Conservation (phyloP, 2,113 vertebrate genomes). For the Hyperopisus bebe region DNA sequence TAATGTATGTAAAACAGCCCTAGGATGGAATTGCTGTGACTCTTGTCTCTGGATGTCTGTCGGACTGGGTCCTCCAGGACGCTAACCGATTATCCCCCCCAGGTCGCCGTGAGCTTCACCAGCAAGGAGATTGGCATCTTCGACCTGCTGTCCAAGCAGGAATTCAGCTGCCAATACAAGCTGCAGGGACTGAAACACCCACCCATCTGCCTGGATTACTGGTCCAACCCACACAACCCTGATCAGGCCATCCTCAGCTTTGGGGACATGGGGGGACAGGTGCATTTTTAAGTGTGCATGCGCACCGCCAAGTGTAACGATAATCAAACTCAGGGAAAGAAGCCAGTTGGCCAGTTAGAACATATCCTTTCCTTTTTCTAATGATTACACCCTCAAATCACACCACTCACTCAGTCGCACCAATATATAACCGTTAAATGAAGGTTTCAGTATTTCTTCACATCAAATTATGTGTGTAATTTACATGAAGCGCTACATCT, state of each 20-base stretch:
- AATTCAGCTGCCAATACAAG: slow-evolving; percentile 65
- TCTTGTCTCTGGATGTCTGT: background rate
- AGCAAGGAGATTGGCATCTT: slow-evolving; percentile 76
- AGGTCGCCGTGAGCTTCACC: slow-evolving; percentile 68
- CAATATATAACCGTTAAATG: background rate
- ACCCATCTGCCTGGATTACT: slow-evolving; percentile 68
- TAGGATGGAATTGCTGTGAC: background rate
- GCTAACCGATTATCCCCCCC: background rate
- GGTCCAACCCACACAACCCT: slow-evolving; percentile 54
- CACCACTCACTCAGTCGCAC: background rate
- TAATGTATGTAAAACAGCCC: background rate
- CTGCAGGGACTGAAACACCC: slow-evolving; percentile 59
- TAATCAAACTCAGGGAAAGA: background rate
- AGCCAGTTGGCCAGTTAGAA: background rate
- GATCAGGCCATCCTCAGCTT: slow-evolving; percentile 65
- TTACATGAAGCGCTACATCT: background rate
- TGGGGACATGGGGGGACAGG: slow-evolving; percentile 71
- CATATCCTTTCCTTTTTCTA: background rate
- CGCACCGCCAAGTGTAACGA: background rate
- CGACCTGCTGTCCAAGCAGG: slow-evolving; percentile 61
- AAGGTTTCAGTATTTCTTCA: background rate
- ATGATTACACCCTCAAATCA: background rate
- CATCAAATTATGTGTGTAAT: background rate
- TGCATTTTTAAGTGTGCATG: slow-evolving; percentile 29
- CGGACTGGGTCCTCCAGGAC: background rate